These are phyloP conservation scores for Celastrina argiolus DNA, from an alignment of 2,888 invertebrate genomes.

Conservation along the genomic window DNA sequence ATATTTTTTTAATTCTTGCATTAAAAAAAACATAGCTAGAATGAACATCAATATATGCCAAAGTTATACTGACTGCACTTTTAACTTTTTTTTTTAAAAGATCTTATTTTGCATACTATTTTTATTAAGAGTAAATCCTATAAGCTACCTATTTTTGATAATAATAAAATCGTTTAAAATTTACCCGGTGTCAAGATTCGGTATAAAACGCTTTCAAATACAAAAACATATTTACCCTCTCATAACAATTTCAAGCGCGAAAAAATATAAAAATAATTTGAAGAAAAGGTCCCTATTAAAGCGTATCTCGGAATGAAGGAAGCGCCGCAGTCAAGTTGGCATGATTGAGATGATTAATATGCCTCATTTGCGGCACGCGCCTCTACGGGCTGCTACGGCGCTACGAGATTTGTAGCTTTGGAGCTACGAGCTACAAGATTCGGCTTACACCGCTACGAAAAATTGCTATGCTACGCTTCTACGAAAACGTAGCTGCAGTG, in stretches of 20 bases:
- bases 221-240: not conserved
- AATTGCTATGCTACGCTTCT: slow-evolving; percentile 49
- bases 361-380: slow-evolving; percentile 71
- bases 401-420: slow-evolving; percentile 47
- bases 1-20: too few species aligned
- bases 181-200: not conserved
- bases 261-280: slow-evolving; percentile 36
- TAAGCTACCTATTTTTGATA: too few species aligned
- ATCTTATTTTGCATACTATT: too few species aligned
- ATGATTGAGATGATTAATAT: slow-evolving; percentile 74
- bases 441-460: too few species aligned
- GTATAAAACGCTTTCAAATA: not conserved
- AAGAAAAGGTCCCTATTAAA: slow-evolving; percentile 50
- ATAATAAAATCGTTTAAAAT: too few species aligned
- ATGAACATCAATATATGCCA: too few species aligned
- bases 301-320: slow-evolving; percentile 57
- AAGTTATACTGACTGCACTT: too few species aligned
- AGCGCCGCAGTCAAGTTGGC: slow-evolving; percentile 68
- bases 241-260: not conserved
- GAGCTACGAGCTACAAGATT: slow-evolving; percentile 60
- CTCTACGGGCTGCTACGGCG: slow-evolving; percentile 44
- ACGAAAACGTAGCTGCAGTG: slow-evolving; percentile 53
- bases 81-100: too few species aligned
- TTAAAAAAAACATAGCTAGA: too few species aligned
- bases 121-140: too few species aligned